These are phyloP conservation scores for Craterocephalus amniculus DNA, from an alignment of 2,797 vertebrate genomes.

Conservation along the genomic window DNA sequence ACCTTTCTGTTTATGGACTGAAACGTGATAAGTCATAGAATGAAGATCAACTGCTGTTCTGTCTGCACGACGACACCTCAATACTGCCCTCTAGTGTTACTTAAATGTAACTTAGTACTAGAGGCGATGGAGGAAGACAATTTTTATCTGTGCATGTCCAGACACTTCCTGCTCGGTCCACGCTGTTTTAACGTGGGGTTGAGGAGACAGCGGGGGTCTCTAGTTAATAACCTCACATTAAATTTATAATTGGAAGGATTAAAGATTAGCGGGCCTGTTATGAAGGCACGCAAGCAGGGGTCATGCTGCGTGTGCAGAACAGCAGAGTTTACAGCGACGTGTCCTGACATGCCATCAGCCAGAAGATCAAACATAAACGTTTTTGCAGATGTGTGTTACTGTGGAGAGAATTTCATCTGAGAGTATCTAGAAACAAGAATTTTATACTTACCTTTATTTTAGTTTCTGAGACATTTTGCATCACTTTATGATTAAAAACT, in stretches of 20 bases:
- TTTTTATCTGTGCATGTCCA: not conserved
- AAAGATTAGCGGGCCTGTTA: constrained; percentile 63
- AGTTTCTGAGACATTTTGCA: too few species aligned
- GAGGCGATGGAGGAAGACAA: not conserved
- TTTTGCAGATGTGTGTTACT: not conserved
- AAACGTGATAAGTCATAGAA: not conserved
- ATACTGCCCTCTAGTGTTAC: constrained; percentile 73
- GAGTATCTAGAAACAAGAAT: not conserved
- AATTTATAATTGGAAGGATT: constrained; percentile 74
- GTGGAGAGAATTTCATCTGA: not conserved
- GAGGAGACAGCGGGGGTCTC: constrained; percentile 38
- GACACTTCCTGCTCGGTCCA: constrained; percentile 2
- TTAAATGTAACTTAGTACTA: not conserved
- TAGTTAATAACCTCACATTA: constrained; percentile 61
- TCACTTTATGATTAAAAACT: too few species aligned
- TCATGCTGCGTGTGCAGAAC: constrained; percentile 55
- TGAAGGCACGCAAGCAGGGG: constrained; percentile 42
- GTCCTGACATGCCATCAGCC: constrained; percentile 65
- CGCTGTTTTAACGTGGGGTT: constrained; percentile 19
- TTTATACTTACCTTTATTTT: not conserved
- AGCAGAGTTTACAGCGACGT: constrained; percentile 53
- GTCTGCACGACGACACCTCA: constrained; percentile 4
- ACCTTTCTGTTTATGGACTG: not conserved
- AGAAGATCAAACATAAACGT: constrained; percentile 50
- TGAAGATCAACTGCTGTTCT: not conserved